These are phyloP conservation scores for Meghimatium bilineatum DNA, from an alignment of 2,888 invertebrate genomes.

Conservation along the genomic window DNA sequence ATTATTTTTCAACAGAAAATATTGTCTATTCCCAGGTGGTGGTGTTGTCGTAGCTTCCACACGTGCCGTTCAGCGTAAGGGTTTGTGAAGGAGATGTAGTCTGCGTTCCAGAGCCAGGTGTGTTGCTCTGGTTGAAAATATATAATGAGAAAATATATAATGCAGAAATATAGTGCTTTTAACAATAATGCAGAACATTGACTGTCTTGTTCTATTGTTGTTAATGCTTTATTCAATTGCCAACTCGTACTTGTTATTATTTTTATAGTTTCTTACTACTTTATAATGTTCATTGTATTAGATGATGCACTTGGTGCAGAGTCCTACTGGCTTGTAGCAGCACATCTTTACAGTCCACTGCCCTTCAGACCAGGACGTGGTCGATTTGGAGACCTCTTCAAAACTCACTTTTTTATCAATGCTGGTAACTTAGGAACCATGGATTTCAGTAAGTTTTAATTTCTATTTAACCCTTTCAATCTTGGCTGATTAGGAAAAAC, in stretches of 20 bases:
- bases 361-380: conserved; percentile 89
- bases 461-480: no score
- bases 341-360: conserved; percentile 92
- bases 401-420: conserved; percentile 92
- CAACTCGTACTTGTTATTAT: background rate
- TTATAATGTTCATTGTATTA: conserved; percentile 51
- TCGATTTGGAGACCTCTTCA: conserved; percentile 89
- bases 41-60: no score
- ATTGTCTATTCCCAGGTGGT: no score
- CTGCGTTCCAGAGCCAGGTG: no score
- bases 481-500: no score
- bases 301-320: conserved; percentile 79
- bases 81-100: no score
- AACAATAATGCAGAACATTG: no score
- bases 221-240: background rate
- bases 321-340: conserved; percentile 90
- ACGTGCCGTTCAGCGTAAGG: no score
- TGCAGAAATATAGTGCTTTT: no score
- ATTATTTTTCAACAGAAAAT: no score
- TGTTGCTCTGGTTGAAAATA: no score
- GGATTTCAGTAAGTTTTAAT: conserved; percentile 77
- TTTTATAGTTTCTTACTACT: background rate
- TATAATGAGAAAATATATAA: no score
- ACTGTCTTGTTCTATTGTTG: background rate
- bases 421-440: conserved; percentile 87